phyloP scores from a whole-genome alignment of 2,888 invertebrate species.

The Trachelus tabidus region DNA sequence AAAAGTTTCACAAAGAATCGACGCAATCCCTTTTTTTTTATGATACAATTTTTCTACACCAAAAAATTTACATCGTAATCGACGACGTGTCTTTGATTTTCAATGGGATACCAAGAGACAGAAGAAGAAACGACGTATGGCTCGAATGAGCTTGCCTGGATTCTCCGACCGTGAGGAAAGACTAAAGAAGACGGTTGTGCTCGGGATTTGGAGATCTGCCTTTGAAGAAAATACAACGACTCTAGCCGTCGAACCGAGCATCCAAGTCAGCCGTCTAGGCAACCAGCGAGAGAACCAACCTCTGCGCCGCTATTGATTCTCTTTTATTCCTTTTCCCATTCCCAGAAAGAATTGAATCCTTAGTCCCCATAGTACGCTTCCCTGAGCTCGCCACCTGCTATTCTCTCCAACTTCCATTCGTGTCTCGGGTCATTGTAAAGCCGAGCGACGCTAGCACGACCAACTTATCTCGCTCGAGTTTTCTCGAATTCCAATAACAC shows the following conservation, averaged over 20 bases:
- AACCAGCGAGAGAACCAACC: constrained; percentile 22
- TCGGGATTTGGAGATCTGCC: constrained; percentile 55
- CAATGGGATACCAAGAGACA: background rate
- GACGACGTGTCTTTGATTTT: background rate
- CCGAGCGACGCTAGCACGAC: background rate
- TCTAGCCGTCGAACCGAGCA: constrained; percentile 33
- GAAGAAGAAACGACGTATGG: background rate
- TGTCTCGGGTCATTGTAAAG: background rate
- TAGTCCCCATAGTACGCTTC: constrained; percentile 44
- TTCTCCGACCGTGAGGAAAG: background rate
- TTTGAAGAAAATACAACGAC: constrained; percentile 56
- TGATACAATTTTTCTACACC: background rate
- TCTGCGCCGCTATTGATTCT: constrained; percentile 50
- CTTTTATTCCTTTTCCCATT: constrained; percentile 43
- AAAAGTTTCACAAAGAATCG: background rate
- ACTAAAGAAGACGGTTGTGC: background rate
- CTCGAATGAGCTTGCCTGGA: background rate
- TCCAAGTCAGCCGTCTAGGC: constrained; percentile 18
- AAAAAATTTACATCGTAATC: background rate
- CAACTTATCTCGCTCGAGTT: background rate
- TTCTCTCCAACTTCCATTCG: constrained; percentile 1
- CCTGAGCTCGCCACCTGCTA: constrained; percentile 38
- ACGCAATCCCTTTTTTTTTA: background rate
- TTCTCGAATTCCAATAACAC: background rate
- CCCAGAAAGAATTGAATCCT: constrained; percentile 59